Evolutionary conservation across 2,113 vertebrate genomes (phyloP).

Genomic region (Indicator maculatus): DNA sequence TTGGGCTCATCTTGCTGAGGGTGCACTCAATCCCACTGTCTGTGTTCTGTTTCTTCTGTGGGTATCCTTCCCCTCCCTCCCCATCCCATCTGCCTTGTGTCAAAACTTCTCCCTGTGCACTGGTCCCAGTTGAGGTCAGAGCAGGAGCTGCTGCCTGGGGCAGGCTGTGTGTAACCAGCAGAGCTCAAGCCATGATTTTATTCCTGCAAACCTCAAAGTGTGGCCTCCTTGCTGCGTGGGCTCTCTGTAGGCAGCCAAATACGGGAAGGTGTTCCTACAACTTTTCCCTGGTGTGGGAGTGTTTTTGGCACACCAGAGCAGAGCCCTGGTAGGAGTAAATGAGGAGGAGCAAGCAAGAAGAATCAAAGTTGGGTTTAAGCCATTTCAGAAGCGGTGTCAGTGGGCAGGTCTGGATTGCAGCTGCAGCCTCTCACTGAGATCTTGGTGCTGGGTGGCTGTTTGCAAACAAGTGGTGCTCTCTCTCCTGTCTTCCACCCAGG

Average conservation of each 20-base stretch:
- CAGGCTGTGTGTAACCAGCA: not conserved
- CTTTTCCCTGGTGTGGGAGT: conserved; percentile 28
- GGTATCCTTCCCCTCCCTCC: not conserved
- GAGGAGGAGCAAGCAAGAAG: conserved; percentile 14
- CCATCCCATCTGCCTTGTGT: accelerated
- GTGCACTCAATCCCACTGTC: not conserved
- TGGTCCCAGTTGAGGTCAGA: not conserved
- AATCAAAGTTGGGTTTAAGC: not conserved
- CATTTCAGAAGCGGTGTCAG: not conserved
- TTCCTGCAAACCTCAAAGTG: not conserved
- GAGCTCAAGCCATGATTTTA: accelerated
- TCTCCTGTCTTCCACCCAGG: not conserved
- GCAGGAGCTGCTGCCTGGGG: not conserved
- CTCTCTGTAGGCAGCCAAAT: not conserved
- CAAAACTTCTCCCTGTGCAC: not conserved
- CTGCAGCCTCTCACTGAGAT: not conserved
- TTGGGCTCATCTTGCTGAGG: not conserved
- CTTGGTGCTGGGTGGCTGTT: not conserved
- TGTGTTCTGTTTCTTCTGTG: not conserved
- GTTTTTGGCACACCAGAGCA: not conserved
- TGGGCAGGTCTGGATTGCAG: not conserved
- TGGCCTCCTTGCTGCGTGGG: not conserved
- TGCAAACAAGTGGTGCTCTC: not conserved
- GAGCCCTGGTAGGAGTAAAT: conserved; percentile 37
- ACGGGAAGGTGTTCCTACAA: conserved; percentile 23